phyloP scores from a whole-genome alignment of 2,797 vertebrate species.

The Peromyscus eremicus region DNA sequence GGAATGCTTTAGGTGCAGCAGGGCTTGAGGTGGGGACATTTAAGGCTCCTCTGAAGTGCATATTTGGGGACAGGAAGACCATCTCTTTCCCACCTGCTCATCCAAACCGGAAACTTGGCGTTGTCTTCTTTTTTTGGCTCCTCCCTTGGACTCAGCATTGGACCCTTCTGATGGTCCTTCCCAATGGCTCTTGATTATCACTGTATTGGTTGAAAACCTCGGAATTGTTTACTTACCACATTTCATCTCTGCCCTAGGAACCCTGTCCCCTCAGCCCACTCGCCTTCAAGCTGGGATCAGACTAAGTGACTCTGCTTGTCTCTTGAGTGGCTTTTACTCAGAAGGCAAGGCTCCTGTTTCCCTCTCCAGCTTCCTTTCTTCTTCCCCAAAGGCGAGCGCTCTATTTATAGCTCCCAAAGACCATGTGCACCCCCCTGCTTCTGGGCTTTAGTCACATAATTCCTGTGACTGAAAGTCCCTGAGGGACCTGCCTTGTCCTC shows the following conservation, averaged over 20 bases:
- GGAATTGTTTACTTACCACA: background rate
- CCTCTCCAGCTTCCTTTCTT: background rate
- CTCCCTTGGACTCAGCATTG: background rate
- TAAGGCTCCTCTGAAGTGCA: constrained; percentile 33
- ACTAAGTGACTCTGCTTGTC: background rate
- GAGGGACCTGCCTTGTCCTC: background rate
- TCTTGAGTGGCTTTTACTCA: background rate
- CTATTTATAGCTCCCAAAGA: constrained; percentile 14
- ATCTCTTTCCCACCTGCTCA: constrained; percentile 25
- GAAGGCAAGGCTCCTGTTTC: background rate
- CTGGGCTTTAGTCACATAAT: constrained; percentile 41
- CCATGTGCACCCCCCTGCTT: background rate
- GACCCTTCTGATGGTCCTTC: background rate
- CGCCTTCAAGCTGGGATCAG: background rate
- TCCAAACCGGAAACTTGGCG: background rate
- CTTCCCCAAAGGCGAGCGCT: constrained; percentile 20
- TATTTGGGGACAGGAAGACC: constrained; percentile 30
- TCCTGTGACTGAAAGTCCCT: constrained; percentile 56
- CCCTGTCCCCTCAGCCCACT: background rate
- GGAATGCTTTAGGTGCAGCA: background rate
- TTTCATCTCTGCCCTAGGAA: background rate
- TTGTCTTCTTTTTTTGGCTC: background rate
- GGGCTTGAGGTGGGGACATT: background rate
- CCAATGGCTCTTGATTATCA: background rate
- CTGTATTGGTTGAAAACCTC: constrained; percentile 46